phyloP scores from a whole-genome alignment of 2,113 vertebrate species.

The Heptranchias perlo region DNA sequence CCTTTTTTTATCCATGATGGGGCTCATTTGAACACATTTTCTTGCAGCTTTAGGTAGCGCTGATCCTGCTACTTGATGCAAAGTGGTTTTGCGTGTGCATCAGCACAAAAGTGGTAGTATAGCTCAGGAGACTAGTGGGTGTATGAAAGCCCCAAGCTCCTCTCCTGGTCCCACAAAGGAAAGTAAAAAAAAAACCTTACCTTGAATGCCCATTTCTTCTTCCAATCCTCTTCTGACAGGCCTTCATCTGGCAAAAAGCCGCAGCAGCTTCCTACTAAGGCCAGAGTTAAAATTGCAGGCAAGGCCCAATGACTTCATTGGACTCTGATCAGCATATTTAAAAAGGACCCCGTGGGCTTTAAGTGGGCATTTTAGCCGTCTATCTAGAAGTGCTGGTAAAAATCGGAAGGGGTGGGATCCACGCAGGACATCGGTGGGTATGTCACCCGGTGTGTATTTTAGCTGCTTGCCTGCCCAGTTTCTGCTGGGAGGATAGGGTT shows the following conservation, averaged over 20 bases:
- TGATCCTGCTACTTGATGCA: background rate
- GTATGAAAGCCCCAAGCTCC: background rate
- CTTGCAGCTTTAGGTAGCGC: no score
- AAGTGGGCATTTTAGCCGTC: background rate
- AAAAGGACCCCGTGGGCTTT: background rate
- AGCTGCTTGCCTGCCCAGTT: background rate
- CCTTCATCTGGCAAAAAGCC: background rate
- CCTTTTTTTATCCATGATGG: background rate
- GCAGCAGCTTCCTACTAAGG: background rate
- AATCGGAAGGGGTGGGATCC: background rate
- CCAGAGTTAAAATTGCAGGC: background rate
- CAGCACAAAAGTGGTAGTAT: background rate
- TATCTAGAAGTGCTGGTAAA: background rate
- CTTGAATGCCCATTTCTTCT: background rate
- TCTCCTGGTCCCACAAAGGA: background rate
- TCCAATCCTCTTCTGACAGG: background rate
- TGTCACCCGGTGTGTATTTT: no score
- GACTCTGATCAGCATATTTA: background rate
- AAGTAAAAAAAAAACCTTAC: background rate
- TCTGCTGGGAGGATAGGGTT: background rate
- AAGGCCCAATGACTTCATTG: background rate
- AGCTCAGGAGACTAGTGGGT: background rate
- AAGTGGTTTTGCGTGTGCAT: background rate
- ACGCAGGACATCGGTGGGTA: background rate
- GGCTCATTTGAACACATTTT: background rate